phyloP scores from a whole-genome alignment of 2,113 vertebrate species.

The Tinamus guttatus region DNA sequence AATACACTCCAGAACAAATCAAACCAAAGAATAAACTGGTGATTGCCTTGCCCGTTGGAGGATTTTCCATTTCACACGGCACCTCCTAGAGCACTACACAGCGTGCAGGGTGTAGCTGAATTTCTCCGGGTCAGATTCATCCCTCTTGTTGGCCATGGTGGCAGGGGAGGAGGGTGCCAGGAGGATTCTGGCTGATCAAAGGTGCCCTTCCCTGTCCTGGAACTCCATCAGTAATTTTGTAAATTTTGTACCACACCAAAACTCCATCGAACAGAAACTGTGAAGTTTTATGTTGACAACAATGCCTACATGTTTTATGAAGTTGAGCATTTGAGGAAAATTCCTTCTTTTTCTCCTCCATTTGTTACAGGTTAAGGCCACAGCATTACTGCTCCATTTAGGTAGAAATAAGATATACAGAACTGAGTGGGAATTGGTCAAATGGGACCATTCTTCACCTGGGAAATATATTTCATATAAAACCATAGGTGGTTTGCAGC shows the following conservation, averaged over 20 bases:
- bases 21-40: not conserved
- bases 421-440: not conserved
- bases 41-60: not conserved
- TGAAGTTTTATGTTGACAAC: not conserved
- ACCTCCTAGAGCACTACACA: constrained; percentile 25
- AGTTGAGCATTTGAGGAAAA: not conserved
- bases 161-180: not conserved
- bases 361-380: not conserved
- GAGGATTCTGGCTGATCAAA: not conserved
- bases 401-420: not conserved
- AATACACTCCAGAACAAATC: not conserved
- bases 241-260: not conserved
- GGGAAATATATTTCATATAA: not conserved
- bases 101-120: not conserved
- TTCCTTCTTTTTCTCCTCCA: not conserved
- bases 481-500: not conserved
- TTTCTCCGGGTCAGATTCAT: constrained; percentile 16
- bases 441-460: not conserved
- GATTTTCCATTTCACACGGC: constrained; percentile 40
- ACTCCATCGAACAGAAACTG: not conserved
- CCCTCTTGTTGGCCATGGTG: not conserved
- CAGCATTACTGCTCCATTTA: not conserved
- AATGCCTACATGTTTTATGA: not conserved
- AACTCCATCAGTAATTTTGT: not conserved
- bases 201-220: not conserved